Base-by-base conservation (phyloP, 1,140 invertebrate genomes). In the Eriocheir sinensis region DNA sequence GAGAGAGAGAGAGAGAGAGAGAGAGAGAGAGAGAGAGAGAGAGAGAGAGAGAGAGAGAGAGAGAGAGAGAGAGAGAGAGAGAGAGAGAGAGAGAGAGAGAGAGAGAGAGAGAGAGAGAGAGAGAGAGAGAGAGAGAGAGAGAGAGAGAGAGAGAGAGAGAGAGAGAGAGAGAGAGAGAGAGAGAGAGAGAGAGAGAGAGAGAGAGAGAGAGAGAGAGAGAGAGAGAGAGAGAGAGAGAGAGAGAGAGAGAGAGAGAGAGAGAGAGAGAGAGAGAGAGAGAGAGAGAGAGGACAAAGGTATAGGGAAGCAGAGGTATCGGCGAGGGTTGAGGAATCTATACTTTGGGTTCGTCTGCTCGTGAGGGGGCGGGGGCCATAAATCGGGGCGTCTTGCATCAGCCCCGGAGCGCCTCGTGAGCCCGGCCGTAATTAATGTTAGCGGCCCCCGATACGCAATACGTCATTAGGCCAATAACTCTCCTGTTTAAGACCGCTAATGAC, bases 401-500 rank as follows among this genome's bases (percentile, higher is more conserved):
- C 60, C 3, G 17, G 12, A n/a, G 21, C n/a, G 27, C 60, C 12
- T 72, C 60, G 21, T 72, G 60, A 72, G 60, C n/a, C 60, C 60
- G 17, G 60, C 60, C 44, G 4, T 72, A 72, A 72, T 72, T 72
- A 72, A 72, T 72, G 60, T 21, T 1, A 72, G 60, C n/a, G 60
- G 21, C 8, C 44, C 44, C 27, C 60, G 60, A 72, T 72, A 72
- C 27, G 27, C 60, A 4, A 72, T 72, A 72, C n/a, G 60, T 72
- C 60, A 72, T 72, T 72, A 72, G 21, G 60, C 21, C 8, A 72
- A 72, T 72, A 72, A 72, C 60, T 72, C 60, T 72, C 60, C n/a
- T 48, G 44, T 48, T 72, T 72, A 72, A 72, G n/a, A 72, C 60
- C 60, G 60, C 60, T 72, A 72, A 72, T 72, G 60, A 72, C 60